Conservation (phyloP, 2,888 invertebrate species). For the Megastigmus dorsalis region DNA sequence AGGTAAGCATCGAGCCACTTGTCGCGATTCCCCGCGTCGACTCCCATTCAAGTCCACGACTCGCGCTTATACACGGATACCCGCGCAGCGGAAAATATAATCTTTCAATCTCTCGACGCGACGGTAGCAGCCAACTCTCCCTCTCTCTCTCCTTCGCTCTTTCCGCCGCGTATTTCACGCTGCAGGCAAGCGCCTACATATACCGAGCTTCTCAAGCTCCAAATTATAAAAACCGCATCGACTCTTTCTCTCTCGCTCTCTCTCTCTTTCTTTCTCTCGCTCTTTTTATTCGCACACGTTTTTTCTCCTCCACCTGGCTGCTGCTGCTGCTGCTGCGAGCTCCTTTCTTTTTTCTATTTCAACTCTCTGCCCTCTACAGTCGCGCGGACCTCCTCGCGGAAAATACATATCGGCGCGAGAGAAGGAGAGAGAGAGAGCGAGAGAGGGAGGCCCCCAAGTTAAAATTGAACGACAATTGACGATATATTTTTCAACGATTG, state of each 20-base stretch:
- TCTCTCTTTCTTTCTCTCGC: background rate
- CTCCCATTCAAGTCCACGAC: conserved; percentile 17
- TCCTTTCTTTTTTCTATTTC: conserved; percentile 5
- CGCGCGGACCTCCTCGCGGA: background rate
- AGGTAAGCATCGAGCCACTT: conserved; percentile 30
- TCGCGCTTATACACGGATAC: conserved; percentile 15
- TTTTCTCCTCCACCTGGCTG: background rate
- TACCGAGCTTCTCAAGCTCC: conserved; percentile 12
- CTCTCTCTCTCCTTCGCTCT: background rate
- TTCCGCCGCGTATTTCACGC: background rate
- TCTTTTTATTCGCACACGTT: background rate
- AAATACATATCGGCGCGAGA: background rate
- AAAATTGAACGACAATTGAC: conserved; percentile 60
- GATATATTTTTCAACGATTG: conserved; percentile 59
- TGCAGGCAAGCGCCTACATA: no score
- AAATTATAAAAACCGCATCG: conserved; percentile 17
- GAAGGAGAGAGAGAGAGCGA: background rate
- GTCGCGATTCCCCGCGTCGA: conserved; percentile 21
- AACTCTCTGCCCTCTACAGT: background rate
- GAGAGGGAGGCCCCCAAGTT: conserved; percentile 35
- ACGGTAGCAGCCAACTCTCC: background rate
- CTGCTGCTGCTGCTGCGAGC: no score
- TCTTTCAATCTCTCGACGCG: conserved; percentile 23
- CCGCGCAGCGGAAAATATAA: conserved; percentile 32
- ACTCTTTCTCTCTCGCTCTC: background rate